phyloP scores from a whole-genome alignment of 2,888 invertebrate species.

The Lumbricus terrestris region DNA sequence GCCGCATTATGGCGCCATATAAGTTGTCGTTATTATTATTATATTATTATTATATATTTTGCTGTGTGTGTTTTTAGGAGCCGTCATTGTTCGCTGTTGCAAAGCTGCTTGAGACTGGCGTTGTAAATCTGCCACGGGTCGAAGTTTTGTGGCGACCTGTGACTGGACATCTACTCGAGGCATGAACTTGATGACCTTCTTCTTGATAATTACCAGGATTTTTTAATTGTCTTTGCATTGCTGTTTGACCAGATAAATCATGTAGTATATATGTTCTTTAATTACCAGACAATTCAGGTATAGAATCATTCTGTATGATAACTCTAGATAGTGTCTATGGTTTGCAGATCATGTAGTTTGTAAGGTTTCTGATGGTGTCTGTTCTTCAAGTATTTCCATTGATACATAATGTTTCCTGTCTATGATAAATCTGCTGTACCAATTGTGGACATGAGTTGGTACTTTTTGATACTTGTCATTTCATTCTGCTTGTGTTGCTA shows the following conservation, averaged over 20 bases:
- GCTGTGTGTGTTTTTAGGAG: constrained; percentile 67
- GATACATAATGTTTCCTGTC: too few species aligned
- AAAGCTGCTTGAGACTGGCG: constrained; percentile 93
- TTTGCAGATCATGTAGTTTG: too few species aligned
- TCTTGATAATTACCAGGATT: background rate
- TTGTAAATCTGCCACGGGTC: constrained; percentile 88
- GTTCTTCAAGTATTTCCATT: too few species aligned
- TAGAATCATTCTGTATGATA: background rate
- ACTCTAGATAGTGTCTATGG: background rate
- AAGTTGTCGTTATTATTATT: too few species aligned
- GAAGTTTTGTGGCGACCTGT: constrained; percentile 93
- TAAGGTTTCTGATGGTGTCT: too few species aligned
- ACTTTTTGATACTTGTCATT: too few species aligned
- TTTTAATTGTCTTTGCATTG: background rate
- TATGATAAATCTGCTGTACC: too few species aligned
- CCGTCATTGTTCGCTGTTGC: constrained; percentile 96
- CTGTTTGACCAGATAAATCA: background rate
- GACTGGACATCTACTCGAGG: constrained; percentile 88
- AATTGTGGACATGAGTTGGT: too few species aligned
- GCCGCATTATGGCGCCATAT: too few species aligned
- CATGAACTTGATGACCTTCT: constrained; percentile 37
- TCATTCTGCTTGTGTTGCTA: too few species aligned
- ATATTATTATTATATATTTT: too few species aligned
- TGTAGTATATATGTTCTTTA: background rate
- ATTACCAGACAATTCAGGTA: too few species aligned